Evolutionary conservation across 2,113 vertebrate genomes (phyloP).

Genomic region (Sorex araneus): DNA sequence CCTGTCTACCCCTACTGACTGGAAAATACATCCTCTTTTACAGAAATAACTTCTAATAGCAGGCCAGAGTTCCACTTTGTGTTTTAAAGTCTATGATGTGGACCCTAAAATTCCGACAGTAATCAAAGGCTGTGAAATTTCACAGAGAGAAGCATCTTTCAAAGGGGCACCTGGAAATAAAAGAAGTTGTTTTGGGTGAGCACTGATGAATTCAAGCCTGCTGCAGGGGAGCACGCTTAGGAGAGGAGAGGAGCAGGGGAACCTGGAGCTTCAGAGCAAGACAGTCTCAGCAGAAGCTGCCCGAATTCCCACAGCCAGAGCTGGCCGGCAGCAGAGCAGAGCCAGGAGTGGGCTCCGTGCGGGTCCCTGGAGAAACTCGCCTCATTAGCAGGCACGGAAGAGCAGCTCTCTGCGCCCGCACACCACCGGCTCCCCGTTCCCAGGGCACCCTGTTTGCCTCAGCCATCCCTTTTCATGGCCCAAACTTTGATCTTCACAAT

Average conservation of each 20-base stretch:
- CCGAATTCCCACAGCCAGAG: neutral
- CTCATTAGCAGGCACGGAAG: neutral
- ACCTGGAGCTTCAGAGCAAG: neutral
- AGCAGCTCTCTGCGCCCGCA: neutral
- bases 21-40: constrained; percentile 36
- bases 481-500: constrained; percentile 32
- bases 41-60: constrained; percentile 33
- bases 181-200: constrained; percentile 2
- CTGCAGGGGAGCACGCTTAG: neutral
- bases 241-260: neutral
- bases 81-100: constrained; percentile 8
- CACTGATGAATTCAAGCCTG: neutral
- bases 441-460: neutral
- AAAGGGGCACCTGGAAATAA: constrained; percentile 33
- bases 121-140: constrained; percentile 52
- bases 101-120: neutral
- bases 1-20: neutral
- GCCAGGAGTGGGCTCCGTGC: neutral
- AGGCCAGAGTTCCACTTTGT: neutral
- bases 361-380: neutral
- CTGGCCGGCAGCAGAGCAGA: neutral
- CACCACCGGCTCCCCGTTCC: neutral
- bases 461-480: neutral
- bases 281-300: neutral
- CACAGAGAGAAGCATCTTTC: constrained; percentile 26